Evolutionary conservation across 1,140 invertebrate species (phyloP).

Genomic region (Stegodyphus mimosarum): DNA sequence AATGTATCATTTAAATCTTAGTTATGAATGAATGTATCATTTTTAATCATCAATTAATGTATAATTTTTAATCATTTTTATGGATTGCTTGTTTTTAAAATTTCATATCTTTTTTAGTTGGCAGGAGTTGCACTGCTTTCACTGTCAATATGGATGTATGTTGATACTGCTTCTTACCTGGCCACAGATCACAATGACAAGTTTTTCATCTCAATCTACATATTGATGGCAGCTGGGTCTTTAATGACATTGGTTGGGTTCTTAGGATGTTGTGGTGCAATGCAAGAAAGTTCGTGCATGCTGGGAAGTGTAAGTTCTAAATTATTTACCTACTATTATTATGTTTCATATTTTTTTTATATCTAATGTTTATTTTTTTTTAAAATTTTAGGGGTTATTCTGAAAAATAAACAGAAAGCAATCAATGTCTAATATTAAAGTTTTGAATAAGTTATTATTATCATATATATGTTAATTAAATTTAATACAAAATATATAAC

Average conservation of each 20-base stretch:
- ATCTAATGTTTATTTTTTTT: no score
- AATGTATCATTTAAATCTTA: background rate
- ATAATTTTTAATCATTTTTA: background rate
- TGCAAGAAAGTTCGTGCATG: conserved; percentile 87
- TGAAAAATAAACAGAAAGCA: no score
- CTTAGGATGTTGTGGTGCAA: conserved; percentile 90
- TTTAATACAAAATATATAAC: no score
- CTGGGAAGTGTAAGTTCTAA: conserved; percentile 78
- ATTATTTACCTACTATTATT: background rate
- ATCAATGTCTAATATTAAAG: no score
- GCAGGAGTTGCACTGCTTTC: conserved; percentile 77
- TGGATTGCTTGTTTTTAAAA: background rate
- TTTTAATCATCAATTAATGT: background rate
- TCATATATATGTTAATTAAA: no score
- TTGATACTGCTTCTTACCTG: conserved; percentile 80
- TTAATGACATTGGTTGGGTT: conserved; percentile 86
- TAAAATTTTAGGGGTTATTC: no score
- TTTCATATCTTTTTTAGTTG: conserved; percentile 73
- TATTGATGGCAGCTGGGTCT: conserved; percentile 81
- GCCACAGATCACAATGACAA: conserved; percentile 77
- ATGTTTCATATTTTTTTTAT: no score
- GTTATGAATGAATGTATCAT: background rate
- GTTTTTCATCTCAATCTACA: conserved; percentile 78
- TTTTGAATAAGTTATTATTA: no score
- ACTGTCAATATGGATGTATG: conserved; percentile 80